phyloP scores from a whole-genome alignment of 2,113 vertebrate species.

The Daphoenositta chrysoptera region DNA sequence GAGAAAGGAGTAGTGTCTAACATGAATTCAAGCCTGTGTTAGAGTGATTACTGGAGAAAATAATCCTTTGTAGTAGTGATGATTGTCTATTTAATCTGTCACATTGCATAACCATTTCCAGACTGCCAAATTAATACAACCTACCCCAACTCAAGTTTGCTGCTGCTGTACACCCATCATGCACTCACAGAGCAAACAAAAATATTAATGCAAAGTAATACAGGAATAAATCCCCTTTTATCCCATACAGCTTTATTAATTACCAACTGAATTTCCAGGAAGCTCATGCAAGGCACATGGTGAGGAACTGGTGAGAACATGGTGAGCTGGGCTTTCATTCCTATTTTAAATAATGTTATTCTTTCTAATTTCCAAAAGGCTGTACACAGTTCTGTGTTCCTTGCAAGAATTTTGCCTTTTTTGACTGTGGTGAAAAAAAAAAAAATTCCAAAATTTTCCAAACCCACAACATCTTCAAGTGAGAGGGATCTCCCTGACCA shows the following conservation, averaged over 20 bases:
- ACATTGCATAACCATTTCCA: not conserved
- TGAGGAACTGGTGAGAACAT: no score
- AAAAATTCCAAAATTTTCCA: not conserved
- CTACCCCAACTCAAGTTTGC: not conserved
- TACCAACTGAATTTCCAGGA: not conserved
- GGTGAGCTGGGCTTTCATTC: not conserved
- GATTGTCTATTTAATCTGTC: not conserved
- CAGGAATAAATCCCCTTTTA: not conserved
- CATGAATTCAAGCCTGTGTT: not conserved
- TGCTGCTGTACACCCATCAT: not conserved
- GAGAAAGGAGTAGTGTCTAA: not conserved
- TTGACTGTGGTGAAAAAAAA: not conserved
- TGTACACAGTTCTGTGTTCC: not conserved
- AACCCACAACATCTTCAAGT: not conserved
- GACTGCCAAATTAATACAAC: not conserved
- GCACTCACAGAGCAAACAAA: not conserved
- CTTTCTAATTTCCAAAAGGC: not conserved
- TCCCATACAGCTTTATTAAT: not conserved
- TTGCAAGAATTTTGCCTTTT: rapidly evolving
- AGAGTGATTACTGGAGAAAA: not conserved
- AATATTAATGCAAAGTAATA: not conserved
- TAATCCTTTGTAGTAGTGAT: not conserved
- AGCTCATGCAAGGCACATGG: not conserved
- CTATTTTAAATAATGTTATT: rapidly evolving
- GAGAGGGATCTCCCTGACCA: not conserved